A percentile compares a stretch with the other conserved stretches of the same genome.
These are phyloP conservation scores for Coleophora deauratella DNA, from an alignment of 2,888 invertebrate genomes.

Conservation along the genomic window DNA sequence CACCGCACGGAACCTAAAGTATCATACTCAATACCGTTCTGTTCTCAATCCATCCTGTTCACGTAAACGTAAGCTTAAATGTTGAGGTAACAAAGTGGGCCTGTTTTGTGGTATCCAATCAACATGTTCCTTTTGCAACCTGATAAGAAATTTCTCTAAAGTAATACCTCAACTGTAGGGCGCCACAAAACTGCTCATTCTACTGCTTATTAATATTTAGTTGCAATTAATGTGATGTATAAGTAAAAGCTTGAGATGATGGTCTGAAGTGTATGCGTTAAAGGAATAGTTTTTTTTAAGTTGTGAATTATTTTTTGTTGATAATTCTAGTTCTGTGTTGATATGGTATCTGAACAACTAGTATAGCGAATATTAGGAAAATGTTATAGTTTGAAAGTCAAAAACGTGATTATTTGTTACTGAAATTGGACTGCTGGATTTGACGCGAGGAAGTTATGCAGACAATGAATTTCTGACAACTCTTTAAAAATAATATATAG, in stretches of 20 bases:
- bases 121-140: too few species aligned
- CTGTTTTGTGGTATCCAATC: too few species aligned
- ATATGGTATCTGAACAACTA: slow-evolving; percentile 17
- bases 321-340: slow-evolving; percentile 34
- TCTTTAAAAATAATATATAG: background rate
- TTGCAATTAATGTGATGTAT: slow-evolving; percentile 59
- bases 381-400: background rate
- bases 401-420: too few species aligned
- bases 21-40: slow-evolving; percentile 60
- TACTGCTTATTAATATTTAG: slow-evolving; percentile 50
- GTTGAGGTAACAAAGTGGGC: too few species aligned
- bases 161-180: too few species aligned
- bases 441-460: background rate
- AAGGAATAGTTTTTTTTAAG: slow-evolving; percentile 31
- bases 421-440: background rate
- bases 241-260: slow-evolving; percentile 41
- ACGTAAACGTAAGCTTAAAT: slow-evolving; percentile 27
- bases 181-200: too few species aligned
- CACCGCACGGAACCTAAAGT: slow-evolving; percentile 35
- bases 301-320: slow-evolving; percentile 44
- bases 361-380: background rate
- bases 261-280: slow-evolving; percentile 45
- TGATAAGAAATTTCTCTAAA: too few species aligned
- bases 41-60: slow-evolving; percentile 61
- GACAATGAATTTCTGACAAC: too few species aligned